These are phyloP conservation scores for Sorex araneus DNA, from an alignment of 2,113 vertebrate species.

Conservation along the genomic window DNA sequence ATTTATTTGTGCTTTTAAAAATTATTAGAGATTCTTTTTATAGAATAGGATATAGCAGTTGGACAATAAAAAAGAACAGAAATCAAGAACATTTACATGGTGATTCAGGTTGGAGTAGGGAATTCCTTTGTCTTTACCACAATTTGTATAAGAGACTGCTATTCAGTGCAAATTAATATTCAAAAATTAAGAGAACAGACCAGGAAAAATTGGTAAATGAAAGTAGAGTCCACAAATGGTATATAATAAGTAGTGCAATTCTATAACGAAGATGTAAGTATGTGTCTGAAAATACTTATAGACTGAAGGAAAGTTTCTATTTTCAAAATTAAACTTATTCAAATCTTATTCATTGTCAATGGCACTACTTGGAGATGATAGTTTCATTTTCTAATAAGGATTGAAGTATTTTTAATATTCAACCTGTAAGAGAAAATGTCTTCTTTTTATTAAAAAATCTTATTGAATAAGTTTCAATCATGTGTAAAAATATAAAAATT, in stretches of 20 bases:
- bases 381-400: constrained; percentile 61
- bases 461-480: constrained; percentile 52
- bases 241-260: not conserved
- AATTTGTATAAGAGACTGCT: not conserved
- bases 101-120: fast-evolving
- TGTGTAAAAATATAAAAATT: constrained; percentile 30
- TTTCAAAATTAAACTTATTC: constrained; percentile 54
- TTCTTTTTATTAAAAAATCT: constrained; percentile 54
- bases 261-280: not conserved
- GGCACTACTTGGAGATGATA: not conserved
- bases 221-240: not conserved
- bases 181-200: not conserved
- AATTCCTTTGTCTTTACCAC: no score
- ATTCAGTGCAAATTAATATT: not conserved
- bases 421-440: not conserved
- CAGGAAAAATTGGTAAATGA: not conserved
- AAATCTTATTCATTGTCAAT: constrained; percentile 36
- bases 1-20: not conserved
- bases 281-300: not conserved
- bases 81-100: not conserved
- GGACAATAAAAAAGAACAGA: not conserved
- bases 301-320: not conserved
- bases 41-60: not conserved
- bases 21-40: not conserved
- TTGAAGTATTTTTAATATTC: constrained; percentile 46